Percentiles rank a stretch among this genome's conserved stretches.
phyloP scores from a whole-genome alignment of 1,140 invertebrate species.

The Asobara japonica region DNA sequence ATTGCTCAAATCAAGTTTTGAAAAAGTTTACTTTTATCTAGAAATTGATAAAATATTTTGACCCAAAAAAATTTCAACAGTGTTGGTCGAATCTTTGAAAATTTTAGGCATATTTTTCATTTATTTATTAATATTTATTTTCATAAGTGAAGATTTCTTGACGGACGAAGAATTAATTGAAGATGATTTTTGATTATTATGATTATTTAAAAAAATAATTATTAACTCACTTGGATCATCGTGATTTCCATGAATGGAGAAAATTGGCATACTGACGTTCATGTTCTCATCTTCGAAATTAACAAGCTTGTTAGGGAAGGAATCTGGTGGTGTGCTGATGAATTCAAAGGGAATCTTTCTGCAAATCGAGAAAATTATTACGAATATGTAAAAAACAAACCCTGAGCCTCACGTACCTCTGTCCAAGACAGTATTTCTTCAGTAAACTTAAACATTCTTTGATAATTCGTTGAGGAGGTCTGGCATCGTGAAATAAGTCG shows the following conservation, averaged over 20 bases:
- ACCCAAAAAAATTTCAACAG: too few relatives aligned
- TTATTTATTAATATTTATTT: too few relatives aligned
- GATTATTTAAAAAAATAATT: constrained; percentile 20
- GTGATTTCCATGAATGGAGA: constrained; percentile 95
- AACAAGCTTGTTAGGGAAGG: constrained; percentile 71
- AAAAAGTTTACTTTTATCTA: too few relatives aligned
- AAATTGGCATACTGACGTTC: constrained; percentile 89
- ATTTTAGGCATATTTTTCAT: too few relatives aligned
- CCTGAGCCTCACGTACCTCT: constrained; percentile 67
- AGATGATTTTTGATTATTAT: constrained; percentile 19
- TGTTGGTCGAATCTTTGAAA: too few relatives aligned
- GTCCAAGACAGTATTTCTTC: constrained; percentile 80
- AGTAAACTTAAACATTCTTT: constrained; percentile 81
- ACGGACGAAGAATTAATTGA: constrained; percentile 44
- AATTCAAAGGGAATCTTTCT: constrained; percentile 69
- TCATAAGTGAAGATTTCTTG: too few relatives aligned
- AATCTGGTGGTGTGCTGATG: constrained; percentile 65
- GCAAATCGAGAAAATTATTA: neutral
- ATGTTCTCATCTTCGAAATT: constrained; percentile 97
- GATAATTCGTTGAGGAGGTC: constrained; percentile 79
- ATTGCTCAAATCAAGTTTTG: too few relatives aligned
- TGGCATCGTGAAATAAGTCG: constrained; percentile 93
- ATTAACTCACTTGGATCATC: constrained; percentile 86
- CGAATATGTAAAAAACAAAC: neutral
- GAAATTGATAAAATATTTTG: too few relatives aligned